Conservation (phyloP, 2,113 vertebrate species). For the Vireo altiloquus region DNA sequence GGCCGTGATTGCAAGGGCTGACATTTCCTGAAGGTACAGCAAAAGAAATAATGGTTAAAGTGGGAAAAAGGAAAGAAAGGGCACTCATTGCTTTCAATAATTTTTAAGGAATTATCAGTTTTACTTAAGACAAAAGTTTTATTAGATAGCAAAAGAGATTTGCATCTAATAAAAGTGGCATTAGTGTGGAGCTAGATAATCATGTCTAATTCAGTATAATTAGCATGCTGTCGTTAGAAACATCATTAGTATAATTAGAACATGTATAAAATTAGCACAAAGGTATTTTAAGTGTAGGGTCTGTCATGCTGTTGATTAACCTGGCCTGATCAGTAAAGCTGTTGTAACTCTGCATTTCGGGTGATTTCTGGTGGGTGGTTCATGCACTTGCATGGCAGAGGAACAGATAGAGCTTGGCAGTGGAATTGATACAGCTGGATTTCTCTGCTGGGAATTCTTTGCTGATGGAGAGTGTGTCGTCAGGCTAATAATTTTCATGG, state of each 20-base stretch:
- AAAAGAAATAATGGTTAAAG: neutral
- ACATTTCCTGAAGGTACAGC: neutral
- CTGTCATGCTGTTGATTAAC: neutral
- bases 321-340: neutral
- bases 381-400: neutral
- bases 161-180: neutral
- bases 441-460: neutral
- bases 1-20: neutral
- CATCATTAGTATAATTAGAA: neutral
- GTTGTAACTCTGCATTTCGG: neutral
- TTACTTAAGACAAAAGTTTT: neutral
- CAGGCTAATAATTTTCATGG: neutral
- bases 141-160: neutral
- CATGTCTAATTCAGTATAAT: neutral
- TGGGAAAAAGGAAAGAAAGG: neutral
- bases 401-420: neutral
- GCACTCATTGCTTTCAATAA: neutral
- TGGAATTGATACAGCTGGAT: neutral
- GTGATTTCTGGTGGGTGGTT: neutral
- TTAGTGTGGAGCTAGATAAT: neutral
- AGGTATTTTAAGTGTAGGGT: neutral
- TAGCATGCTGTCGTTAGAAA: slow-evolving; percentile 4
- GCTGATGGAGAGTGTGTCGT: neutral
- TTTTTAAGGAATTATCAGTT: neutral
- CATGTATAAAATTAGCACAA: neutral